Evolutionary conservation across 2,797 vertebrate species (phyloP).

Genomic region (Loriculus beryllinus): DNA sequence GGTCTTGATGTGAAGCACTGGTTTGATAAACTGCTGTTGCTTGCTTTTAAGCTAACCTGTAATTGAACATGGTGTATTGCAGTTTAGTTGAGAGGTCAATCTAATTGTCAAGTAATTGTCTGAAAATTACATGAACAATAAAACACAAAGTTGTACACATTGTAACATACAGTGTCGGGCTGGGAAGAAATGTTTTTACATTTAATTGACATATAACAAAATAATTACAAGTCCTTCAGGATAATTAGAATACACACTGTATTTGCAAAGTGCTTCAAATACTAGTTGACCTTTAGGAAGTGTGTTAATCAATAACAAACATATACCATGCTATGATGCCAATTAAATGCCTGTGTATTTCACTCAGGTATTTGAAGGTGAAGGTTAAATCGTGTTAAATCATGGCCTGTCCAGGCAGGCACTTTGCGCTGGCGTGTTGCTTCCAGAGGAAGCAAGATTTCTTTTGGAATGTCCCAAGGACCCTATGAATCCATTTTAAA

Average conservation of each 20-base stretch:
- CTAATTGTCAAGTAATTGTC: conserved; percentile 47
- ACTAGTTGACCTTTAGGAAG: conserved; percentile 59
- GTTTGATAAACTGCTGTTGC: not conserved
- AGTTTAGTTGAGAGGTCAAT: conserved; percentile 30
- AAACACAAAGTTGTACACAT: conserved; percentile 25
- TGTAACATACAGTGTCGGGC: not conserved
- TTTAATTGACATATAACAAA: conserved; percentile 71
- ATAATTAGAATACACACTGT: conserved; percentile 51
- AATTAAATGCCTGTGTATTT: conserved; percentile 39
- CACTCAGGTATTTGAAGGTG: not conserved
- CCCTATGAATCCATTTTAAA: not conserved
- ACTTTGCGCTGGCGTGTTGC: not conserved
- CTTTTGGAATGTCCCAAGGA: not conserved
- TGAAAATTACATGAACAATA: conserved; percentile 34
- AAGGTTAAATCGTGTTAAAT: conserved; percentile 42
- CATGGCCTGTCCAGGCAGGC: not conserved
- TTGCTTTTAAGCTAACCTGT: not conserved
- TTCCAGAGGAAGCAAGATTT: not conserved
- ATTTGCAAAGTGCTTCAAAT: conserved; percentile 58
- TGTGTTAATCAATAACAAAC: conserved; percentile 66
- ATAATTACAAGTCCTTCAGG: conserved; percentile 54
- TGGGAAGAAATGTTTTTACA: conserved; percentile 36
- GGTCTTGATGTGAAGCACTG: not conserved
- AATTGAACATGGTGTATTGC: not conserved
- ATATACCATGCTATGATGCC: conserved; percentile 23